Evolutionary conservation across 1,140 invertebrate genomes (phyloP).

Genomic region (Neodiprion virginianus): DNA sequence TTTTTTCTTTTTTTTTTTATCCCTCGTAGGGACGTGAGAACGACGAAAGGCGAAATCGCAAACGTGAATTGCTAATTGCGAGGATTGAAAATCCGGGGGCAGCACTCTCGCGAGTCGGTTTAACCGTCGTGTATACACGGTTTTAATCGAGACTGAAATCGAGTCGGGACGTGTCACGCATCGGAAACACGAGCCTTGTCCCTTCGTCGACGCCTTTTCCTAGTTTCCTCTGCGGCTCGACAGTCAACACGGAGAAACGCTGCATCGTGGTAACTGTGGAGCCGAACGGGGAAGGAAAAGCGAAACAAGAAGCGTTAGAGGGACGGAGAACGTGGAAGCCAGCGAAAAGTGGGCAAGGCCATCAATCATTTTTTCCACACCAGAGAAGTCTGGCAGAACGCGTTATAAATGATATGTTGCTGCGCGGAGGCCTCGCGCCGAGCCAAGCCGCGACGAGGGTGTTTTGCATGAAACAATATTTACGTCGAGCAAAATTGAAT

Average conservation of each 20-base stretch:
- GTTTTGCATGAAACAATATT: slow-evolving; percentile 18
- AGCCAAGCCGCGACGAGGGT: not conserved
- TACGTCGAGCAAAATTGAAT: slow-evolving; percentile 9
- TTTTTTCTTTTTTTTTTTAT: too few relatives aligned
- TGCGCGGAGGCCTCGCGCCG: not conserved
- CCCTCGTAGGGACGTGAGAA: not conserved
- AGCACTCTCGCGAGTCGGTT: not conserved
- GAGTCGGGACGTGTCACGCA: not conserved
- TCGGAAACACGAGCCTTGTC: not conserved
- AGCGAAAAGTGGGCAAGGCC: not conserved
- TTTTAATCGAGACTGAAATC: not conserved
- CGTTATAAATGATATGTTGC: slow-evolving; percentile 16
- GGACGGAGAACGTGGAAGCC: not conserved
- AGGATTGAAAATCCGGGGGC: not conserved
- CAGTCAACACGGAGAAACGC: too few relatives aligned
- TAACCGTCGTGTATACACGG: not conserved
- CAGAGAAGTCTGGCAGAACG: slow-evolving; percentile 8
- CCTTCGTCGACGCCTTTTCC: too few relatives aligned
- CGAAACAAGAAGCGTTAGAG: not conserved
- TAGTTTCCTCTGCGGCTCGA: too few relatives aligned
- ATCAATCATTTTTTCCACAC: slow-evolving; percentile 11
- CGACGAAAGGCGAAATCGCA: not conserved
- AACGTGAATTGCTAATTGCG: not conserved
- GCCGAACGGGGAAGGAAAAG: not conserved
- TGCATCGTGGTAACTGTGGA: not conserved